phyloP scores from a whole-genome alignment of 2,797 vertebrate genomes.

The Microchirus variegatus region DNA sequence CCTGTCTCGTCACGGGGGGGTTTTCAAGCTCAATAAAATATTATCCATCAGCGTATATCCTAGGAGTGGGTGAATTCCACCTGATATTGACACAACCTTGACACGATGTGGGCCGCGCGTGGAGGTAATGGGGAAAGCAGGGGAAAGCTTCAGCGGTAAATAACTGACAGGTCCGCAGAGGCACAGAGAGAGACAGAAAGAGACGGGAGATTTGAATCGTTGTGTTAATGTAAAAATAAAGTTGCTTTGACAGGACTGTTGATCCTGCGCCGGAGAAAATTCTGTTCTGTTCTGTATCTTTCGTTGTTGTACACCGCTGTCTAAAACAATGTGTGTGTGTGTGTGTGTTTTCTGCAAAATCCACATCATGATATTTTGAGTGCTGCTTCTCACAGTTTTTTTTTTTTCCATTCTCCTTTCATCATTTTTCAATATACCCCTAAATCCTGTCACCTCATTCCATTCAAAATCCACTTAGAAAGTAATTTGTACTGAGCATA shows the following conservation, averaged over 20 bases:
- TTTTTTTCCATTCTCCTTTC: conserved; percentile 25
- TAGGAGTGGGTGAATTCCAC: conserved; percentile 57
- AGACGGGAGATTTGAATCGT: conserved; percentile 49
- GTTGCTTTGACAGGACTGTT: conserved; percentile 56
- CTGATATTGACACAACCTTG: conserved; percentile 64
- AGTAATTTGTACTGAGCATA: conserved; percentile 45
- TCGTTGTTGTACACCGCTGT: neutral
- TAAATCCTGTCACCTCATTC: conserved; percentile 43
- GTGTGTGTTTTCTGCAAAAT: neutral
- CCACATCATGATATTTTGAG: conserved; percentile 10
- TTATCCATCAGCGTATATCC: conserved; percentile 43
- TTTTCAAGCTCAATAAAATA: conserved; percentile 56
- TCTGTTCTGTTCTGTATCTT: conserved; percentile 5
- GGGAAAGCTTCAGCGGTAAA: conserved; percentile 40
- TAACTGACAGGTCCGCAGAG: conserved; percentile 45
- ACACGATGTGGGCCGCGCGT: conserved; percentile 59
- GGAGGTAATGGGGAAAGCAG: conserved; percentile 45
- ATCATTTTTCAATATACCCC: conserved; percentile 35
- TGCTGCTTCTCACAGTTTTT: conserved; percentile 11
- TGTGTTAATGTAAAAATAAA: conserved; percentile 65
- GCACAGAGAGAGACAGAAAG: conserved; percentile 28
- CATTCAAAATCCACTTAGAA: conserved; percentile 47
- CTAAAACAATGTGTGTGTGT: neutral
- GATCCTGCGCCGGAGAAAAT: conserved; percentile 44
- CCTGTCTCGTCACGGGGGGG: conserved; percentile 52